Evolutionary conservation across 2,888 invertebrate genomes (phyloP).

Genomic region (Glaucopsyche alexis): DNA sequence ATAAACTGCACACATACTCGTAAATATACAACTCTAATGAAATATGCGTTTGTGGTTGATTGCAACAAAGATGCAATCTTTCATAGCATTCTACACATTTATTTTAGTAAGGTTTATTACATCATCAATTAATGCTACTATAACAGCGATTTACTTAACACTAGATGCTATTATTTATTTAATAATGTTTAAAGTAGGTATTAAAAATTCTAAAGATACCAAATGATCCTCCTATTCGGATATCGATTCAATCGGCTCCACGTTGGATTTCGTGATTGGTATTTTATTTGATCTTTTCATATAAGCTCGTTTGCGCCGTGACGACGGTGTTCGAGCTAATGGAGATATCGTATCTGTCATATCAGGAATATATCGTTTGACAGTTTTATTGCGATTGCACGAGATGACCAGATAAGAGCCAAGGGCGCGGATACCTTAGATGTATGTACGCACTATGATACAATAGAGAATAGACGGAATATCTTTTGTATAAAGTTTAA

Average conservation of each 20-base stretch:
- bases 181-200: too few relatives aligned
- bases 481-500: too few relatives aligned
- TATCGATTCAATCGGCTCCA: not conserved
- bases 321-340: conserved; percentile 65
- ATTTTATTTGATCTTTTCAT: conserved; percentile 60
- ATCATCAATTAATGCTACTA: too few relatives aligned
- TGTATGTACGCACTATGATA: conserved; percentile 26
- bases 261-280: conserved; percentile 31
- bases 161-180: too few relatives aligned
- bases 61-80: not conserved
- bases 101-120: too few relatives aligned
- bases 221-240: not conserved
- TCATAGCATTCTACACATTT: not conserved
- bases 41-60: not conserved
- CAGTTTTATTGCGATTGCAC: conserved; percentile 70
- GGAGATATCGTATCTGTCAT: conserved; percentile 73
- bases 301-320: conserved; percentile 54
- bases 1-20: not conserved
- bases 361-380: conserved; percentile 67
- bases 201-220: not conserved
- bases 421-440: conserved; percentile 42
- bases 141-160: too few relatives aligned
- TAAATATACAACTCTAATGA: not conserved
- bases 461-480: too few relatives aligned
- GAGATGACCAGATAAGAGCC: conserved; percentile 60